A percentile compares a stretch with the other conserved stretches of the same genome.
phyloP scores from a whole-genome alignment of 64 coral and sea anemone species.

The Stichodactyla mertensii region DNA sequence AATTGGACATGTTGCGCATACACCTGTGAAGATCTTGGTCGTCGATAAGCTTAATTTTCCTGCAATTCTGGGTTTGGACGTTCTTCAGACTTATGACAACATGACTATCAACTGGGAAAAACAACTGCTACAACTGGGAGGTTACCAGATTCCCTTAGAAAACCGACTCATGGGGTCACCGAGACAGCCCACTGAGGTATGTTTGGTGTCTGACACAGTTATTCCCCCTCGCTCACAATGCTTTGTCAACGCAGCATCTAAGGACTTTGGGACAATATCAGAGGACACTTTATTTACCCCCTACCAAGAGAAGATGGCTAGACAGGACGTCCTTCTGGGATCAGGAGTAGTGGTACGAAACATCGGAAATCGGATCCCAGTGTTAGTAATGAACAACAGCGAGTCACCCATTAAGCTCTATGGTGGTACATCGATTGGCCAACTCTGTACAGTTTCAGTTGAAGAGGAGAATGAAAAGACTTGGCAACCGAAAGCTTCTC shows the following conservation, averaged over 20 bases:
- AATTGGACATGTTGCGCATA: not conserved
- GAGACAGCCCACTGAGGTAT: not conserved
- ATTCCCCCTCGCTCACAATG: not conserved
- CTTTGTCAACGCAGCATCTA: not conserved
- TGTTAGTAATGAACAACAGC: conserved; percentile 43
- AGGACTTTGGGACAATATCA: not conserved
- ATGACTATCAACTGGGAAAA: not conserved
- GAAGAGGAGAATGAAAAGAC: too few species aligned
- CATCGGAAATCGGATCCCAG: conserved; percentile 18
- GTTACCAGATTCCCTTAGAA: too few species aligned
- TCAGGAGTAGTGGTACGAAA: conserved; percentile 14
- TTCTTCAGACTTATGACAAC: too few species aligned
- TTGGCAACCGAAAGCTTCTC: too few species aligned
- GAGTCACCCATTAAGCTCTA: conserved; percentile 36
- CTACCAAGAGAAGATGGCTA: conserved; percentile 18
- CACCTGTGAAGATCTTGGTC: not conserved
- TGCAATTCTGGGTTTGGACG: too few species aligned
- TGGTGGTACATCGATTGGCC: conserved; percentile 9
- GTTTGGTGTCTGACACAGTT: not conserved
- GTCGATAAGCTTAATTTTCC: not conserved
- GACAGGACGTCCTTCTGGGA: conserved; percentile 25
- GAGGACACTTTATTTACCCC: conserved; percentile 4
- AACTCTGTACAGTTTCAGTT: conserved; percentile 40
- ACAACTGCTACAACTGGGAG: too few species aligned
- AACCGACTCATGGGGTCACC: too few species aligned